phyloP scores from a whole-genome alignment of 2,113 vertebrate species.

The Daboia siamensis region DNA sequence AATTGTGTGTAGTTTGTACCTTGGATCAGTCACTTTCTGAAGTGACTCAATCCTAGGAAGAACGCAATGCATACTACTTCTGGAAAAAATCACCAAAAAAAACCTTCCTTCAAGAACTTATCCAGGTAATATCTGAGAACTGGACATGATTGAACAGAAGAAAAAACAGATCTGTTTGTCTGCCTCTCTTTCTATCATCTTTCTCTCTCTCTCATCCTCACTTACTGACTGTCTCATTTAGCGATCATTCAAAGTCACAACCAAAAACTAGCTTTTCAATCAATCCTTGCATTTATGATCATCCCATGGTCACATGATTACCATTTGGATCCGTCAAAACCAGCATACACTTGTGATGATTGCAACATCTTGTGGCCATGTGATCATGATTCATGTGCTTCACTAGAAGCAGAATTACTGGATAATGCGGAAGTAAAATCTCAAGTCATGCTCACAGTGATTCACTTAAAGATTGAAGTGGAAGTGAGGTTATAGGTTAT shows the following conservation, averaged over 20 bases:
- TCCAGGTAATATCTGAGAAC: not conserved
- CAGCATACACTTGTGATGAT: not conserved
- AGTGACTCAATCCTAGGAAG: not conserved
- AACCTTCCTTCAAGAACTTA: not conserved
- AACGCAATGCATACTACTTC: not conserved
- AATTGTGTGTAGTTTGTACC: not conserved
- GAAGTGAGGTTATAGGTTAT: not conserved
- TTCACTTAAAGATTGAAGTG: not conserved
- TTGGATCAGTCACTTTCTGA: not conserved
- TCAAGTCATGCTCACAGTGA: not conserved
- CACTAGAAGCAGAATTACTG: not conserved
- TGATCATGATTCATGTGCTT: not conserved
- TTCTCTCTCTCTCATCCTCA: not conserved
- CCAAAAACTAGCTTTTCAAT: not conserved
- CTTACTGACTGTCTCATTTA: not conserved
- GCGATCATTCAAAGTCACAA: not conserved
- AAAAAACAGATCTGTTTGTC: not conserved
- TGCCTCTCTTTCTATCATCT: not conserved
- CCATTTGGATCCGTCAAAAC: not conserved
- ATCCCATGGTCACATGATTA: not conserved
- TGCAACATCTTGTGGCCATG: not conserved
- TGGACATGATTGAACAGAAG: not conserved
- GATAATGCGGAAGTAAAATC: not conserved
- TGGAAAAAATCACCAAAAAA: not conserved
- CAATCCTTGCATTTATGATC: not conserved